Conservation (phyloP, 1,140 invertebrate species). For the Aphelinus certus region DNA sequence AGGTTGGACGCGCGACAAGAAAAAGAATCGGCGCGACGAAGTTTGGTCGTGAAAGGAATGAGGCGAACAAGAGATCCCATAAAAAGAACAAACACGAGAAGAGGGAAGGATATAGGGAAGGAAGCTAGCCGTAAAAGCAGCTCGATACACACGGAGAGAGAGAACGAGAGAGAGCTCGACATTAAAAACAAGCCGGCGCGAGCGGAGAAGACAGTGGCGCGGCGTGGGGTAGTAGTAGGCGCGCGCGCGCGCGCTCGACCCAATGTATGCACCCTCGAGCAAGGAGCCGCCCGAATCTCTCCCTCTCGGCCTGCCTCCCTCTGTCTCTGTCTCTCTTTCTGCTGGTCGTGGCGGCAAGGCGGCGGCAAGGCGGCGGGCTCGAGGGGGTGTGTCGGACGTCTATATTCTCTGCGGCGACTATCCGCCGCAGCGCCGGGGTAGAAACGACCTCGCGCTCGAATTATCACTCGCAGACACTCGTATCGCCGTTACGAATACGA, state of each 20-base stretch:
- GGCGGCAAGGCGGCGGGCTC: neutral
- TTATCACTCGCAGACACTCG: conserved; percentile 36
- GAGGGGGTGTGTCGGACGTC: conserved; percentile 31
- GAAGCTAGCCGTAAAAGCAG: no score
- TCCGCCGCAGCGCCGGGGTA: conserved; percentile 3
- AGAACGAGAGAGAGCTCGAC: neutral
- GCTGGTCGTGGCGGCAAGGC: no score
- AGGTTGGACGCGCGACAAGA: no score
- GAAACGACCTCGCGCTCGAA: conserved; percentile 17
- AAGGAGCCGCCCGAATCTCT: conserved; percentile 32
- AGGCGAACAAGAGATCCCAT: no score
- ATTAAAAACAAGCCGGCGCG: conserved; percentile 2
- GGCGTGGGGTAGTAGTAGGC: conserved; percentile 24
- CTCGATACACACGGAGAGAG: conserved; percentile 2
- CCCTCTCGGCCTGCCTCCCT: neutral
- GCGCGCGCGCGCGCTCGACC: neutral
- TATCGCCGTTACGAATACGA: conserved; percentile 17
- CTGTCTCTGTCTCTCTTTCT: neutral
- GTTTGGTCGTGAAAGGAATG: no score
- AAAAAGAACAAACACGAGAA: no score
- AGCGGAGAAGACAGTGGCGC: neutral
- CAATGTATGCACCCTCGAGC: conserved; percentile 38
- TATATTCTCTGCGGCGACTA: conserved; percentile 26
- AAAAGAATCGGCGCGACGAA: no score
- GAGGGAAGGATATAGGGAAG: no score